phyloP scores from a whole-genome alignment of 2,888 invertebrate genomes.

The Hirudinaria manillensis region DNA sequence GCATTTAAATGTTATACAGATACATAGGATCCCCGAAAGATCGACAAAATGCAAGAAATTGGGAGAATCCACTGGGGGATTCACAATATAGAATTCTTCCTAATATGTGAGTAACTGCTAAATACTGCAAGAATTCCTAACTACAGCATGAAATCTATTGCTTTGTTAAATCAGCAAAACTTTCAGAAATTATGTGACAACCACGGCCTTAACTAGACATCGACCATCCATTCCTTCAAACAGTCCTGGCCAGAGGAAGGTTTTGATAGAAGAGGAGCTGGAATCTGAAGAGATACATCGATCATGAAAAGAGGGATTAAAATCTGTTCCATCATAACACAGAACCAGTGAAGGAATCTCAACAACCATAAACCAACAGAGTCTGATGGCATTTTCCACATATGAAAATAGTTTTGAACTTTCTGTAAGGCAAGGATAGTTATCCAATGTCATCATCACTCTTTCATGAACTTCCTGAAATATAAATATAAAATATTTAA shows the following conservation, averaged over 20 bases:
- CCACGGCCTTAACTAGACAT: not conserved
- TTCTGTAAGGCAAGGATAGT: not conserved
- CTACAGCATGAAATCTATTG: too few relatives aligned
- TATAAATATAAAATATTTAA: not conserved
- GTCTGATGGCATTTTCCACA: not conserved
- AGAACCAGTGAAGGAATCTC: slow-evolving; percentile 12
- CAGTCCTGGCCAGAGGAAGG: slow-evolving; percentile 21
- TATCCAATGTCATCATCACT: not conserved
- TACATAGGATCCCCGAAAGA: too few relatives aligned
- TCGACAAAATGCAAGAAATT: too few relatives aligned
- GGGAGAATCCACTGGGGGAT: too few relatives aligned
- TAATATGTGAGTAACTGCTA: too few relatives aligned
- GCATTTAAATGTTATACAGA: too few relatives aligned
- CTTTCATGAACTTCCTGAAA: slow-evolving; percentile 6
- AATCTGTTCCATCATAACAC: not conserved
- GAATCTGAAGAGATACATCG: not conserved
- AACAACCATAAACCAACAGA: slow-evolving; percentile 4
- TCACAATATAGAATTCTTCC: too few relatives aligned
- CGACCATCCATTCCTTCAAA: not conserved
- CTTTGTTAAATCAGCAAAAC: too few relatives aligned
- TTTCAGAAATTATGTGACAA: not conserved
- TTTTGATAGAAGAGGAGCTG: not conserved
- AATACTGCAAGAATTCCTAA: too few relatives aligned
- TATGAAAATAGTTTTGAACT: not conserved
- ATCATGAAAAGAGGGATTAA: not conserved